Conservation (phyloP, 1,140 invertebrate genomes). For the Sarcophaga bullata region DNA sequence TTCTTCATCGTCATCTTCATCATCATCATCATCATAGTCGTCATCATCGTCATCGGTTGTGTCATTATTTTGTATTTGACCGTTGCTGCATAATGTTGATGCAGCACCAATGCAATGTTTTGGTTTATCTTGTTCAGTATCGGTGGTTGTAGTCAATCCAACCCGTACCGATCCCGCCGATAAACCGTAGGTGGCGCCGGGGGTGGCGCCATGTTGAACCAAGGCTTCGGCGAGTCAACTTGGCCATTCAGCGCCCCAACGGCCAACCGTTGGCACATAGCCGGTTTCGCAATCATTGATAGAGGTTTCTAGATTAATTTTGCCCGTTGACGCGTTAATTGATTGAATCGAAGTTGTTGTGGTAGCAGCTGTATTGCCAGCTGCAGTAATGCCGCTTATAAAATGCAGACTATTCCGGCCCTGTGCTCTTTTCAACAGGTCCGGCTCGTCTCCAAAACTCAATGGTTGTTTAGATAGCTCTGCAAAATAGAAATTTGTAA, state of each 20-base stretch:
- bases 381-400: constrained; percentile 62
- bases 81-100: constrained; percentile 36
- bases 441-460: constrained; percentile 69
- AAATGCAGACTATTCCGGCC: constrained; percentile 66
- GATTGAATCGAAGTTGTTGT: constrained; percentile 53
- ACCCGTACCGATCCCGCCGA: constrained; percentile 47
- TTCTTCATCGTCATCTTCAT: constrained; percentile 29
- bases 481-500: constrained; percentile 54
- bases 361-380: constrained; percentile 52
- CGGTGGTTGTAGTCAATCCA: constrained; percentile 61
- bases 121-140: constrained; percentile 53
- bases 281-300: constrained; percentile 68
- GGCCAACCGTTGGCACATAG: constrained; percentile 79
- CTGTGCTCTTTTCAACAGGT: constrained; percentile 67
- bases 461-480: constrained; percentile 74
- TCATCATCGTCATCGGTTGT: constrained; percentile 53
- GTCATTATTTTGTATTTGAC: constrained; percentile 45
- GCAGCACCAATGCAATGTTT: constrained; percentile 45
- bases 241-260: constrained; percentile 90
- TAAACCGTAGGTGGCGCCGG: constrained; percentile 44
- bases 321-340: constrained; percentile 60
- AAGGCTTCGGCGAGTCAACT: constrained; percentile 86
- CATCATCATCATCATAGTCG: constrained; percentile 46
- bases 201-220: constrained; percentile 63
- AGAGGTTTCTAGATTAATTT: constrained; percentile 63